These are phyloP conservation scores for Portevinia maculata DNA, from an alignment of 2,888 invertebrate genomes.

Conservation along the genomic window DNA sequence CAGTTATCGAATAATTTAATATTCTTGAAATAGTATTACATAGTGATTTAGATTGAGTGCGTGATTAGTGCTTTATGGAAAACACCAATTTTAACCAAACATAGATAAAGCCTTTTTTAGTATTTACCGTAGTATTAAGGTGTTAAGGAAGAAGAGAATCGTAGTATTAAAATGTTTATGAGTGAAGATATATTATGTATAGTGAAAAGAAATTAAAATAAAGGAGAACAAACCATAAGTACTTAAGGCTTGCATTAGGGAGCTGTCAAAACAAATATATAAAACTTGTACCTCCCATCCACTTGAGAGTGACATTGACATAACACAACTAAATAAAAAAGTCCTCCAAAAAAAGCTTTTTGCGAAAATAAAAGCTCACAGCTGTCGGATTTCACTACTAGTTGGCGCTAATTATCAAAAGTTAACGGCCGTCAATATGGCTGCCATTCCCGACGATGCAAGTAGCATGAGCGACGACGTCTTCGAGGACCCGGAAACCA, in stretches of 20 bases:
- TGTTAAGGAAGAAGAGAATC: neutral
- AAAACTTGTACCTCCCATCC: constrained; percentile 28
- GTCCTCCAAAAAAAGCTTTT: constrained; percentile 3
- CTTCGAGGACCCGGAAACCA: constrained; percentile 87
- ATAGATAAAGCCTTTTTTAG: constrained; percentile 28
- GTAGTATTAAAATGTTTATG: constrained; percentile 1
- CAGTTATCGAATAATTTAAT: constrained; percentile 38
- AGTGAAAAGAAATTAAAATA: constrained; percentile 6
- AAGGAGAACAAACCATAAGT: no score
- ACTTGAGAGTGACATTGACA: constrained; percentile 61
- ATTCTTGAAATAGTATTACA: constrained; percentile 14
- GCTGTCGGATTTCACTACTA: constrained; percentile 12
- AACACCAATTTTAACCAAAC: constrained; percentile 41
- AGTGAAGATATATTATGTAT: neutral
- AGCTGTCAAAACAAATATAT: constrained; percentile 63
- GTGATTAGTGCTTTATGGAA: constrained; percentile 46
- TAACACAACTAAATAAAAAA: constrained; percentile 42
- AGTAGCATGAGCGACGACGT: constrained; percentile 90
- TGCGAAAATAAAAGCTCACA: constrained; percentile 10
- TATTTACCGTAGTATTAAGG: constrained; percentile 17
- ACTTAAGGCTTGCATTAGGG: constrained; percentile 29
- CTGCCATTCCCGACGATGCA: constrained; percentile 86
- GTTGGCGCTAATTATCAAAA: constrained; percentile 20
- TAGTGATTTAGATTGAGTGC: constrained; percentile 6
- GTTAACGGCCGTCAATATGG: constrained; percentile 80